A percentile compares a stretch with the other conserved stretches of the same genome.
Evolutionary conservation across 2,113 vertebrate species (phyloP).

Genomic region (Sinosuthora webbiana): DNA sequence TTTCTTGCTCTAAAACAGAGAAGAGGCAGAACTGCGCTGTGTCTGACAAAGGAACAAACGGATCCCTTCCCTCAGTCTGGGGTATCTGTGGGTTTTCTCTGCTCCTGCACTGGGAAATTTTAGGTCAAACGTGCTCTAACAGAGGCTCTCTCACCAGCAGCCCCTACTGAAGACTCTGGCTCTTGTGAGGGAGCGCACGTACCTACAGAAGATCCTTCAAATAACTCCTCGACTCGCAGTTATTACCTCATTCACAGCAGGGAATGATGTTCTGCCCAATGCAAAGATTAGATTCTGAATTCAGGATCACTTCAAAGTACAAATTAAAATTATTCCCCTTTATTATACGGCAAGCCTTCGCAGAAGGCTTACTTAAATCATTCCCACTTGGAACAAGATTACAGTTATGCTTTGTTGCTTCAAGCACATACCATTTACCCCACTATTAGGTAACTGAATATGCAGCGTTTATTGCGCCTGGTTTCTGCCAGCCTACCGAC

Average conservation of each 20-base stretch:
- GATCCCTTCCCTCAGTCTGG: not conserved
- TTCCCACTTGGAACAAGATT: slow-evolving; percentile 74
- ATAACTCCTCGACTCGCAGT: slow-evolving; percentile 28
- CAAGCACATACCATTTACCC: slow-evolving; percentile 73
- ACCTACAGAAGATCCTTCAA: slow-evolving; percentile 19
- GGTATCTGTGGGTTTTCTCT: not conserved
- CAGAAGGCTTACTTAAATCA: slow-evolving; percentile 68
- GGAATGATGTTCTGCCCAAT: slow-evolving; percentile 25
- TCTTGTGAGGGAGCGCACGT: not conserved
- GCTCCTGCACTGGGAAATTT: not conserved
- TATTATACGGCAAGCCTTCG: slow-evolving; percentile 67
- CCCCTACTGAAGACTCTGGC: not conserved
- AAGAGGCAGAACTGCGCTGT: not conserved
- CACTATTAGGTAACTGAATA: slow-evolving; percentile 76
- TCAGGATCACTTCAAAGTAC: slow-evolving; percentile 74
- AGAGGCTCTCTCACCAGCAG: not conserved
- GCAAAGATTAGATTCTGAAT: slow-evolving; percentile 65
- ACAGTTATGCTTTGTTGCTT: slow-evolving; percentile 72
- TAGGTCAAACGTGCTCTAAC: not conserved
- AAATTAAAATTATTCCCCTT: slow-evolving; percentile 68
- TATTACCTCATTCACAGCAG: slow-evolving; percentile 36
- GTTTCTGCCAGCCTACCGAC: slow-evolving; percentile 70
- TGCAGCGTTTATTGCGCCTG: slow-evolving; percentile 66
- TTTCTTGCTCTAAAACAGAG: not conserved
- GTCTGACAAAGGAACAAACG: accelerated